phyloP scores from a whole-genome alignment of 2,113 vertebrate genomes.

The Bufo gargarizans region DNA sequence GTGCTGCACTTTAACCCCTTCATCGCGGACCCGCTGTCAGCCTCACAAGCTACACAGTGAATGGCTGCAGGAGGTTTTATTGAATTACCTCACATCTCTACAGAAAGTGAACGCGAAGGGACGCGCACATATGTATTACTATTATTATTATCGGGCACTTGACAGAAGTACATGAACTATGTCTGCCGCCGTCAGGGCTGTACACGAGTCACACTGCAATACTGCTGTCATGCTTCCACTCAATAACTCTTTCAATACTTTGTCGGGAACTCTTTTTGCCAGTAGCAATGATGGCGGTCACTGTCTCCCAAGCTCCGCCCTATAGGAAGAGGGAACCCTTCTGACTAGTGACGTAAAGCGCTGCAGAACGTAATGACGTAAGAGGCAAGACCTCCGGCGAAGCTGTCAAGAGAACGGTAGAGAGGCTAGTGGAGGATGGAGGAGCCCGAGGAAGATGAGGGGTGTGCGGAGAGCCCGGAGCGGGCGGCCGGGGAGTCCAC shows the following conservation, averaged over 20 bases:
- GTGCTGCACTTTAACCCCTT: not conserved
- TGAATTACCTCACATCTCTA: no score
- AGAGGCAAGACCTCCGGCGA: not conserved
- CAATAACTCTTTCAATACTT: not conserved
- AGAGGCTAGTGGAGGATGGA: slow-evolving; percentile 32
- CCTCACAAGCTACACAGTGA: not conserved
- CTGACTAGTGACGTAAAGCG: not conserved
- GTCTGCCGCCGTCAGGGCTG: not conserved
- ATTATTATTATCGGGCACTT: no score
- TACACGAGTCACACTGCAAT: not conserved
- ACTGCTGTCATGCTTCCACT: not conserved
- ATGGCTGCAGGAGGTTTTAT: not conserved
- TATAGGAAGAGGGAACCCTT: not conserved
- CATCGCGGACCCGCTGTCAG: not conserved
- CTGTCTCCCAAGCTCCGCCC: not conserved
- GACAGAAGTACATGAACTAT: no score
- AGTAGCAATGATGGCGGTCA: not conserved
- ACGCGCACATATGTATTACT: no score
- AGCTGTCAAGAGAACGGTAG: slow-evolving; percentile 14
- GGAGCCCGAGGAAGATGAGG: slow-evolving; percentile 38
- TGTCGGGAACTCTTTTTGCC: not conserved
- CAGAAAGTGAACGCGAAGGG: no score
- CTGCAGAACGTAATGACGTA: slow-evolving; percentile 41
- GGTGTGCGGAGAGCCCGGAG: not conserved
- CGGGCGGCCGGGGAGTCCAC: not conserved